Conservation (phyloP, 2,113 vertebrate species). For the Pipra filicauda region DNA sequence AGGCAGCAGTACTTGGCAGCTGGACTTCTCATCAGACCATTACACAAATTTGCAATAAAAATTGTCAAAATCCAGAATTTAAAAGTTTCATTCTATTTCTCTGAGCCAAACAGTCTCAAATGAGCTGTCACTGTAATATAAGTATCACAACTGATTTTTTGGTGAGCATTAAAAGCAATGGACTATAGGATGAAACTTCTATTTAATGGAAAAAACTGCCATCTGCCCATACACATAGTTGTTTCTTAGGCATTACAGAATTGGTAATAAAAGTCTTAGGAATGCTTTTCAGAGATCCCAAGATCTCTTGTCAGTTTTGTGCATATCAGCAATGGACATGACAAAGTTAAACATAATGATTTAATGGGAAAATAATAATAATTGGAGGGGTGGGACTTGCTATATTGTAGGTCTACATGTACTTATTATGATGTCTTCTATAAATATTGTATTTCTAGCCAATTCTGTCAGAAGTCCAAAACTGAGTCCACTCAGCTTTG, state of each 20-base stretch:
- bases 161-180: background rate
- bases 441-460: background rate
- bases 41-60: background rate
- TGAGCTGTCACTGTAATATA: background rate
- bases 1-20: background rate
- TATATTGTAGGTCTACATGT: background rate
- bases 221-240: background rate
- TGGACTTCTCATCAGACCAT: background rate
- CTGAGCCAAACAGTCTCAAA: background rate
- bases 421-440: background rate
- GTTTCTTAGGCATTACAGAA: background rate
- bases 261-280: background rate
- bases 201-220: background rate
- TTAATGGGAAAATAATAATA: background rate
- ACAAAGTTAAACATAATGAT: background rate
- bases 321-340: background rate
- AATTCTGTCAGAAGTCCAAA: conserved; percentile 19
- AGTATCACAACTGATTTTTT: background rate
- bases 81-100: background rate
- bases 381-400: background rate
- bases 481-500: background rate
- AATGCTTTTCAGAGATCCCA: background rate
- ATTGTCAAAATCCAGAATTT: background rate
- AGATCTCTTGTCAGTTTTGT: background rate
- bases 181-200: background rate